A percentile compares a stretch with the other conserved stretches of the same genome.
phyloP scores from a whole-genome alignment of 2,797 vertebrate species.

The Monodelphis domestica region DNA sequence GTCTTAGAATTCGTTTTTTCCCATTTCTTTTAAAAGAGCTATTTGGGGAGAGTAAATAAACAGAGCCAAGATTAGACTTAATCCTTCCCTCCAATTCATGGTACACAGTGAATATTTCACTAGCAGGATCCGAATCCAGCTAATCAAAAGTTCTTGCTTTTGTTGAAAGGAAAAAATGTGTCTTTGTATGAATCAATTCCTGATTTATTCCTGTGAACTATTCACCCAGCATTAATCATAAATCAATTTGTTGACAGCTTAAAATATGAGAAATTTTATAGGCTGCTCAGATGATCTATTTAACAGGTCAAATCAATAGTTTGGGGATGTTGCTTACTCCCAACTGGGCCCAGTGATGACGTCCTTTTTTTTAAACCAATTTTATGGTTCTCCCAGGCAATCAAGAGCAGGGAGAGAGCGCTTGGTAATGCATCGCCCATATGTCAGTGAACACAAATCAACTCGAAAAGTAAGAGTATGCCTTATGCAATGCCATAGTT shows the following conservation, averaged over 20 bases:
- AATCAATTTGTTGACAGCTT: constrained; percentile 82
- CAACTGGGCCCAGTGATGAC: constrained; percentile 36
- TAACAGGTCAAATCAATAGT: constrained; percentile 75
- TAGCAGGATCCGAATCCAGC: constrained; percentile 77
- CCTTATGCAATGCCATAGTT: constrained; percentile 68
- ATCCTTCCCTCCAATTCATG: constrained; percentile 68
- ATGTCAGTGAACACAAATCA: constrained; percentile 76
- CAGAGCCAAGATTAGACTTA: constrained; percentile 54
- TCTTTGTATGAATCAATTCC: constrained; percentile 76
- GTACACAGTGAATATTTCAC: constrained; percentile 79
- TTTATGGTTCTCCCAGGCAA: constrained; percentile 64
- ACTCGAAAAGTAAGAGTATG: constrained; percentile 67
- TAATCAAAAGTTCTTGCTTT: constrained; percentile 79
- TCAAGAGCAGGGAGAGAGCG: constrained; percentile 54
- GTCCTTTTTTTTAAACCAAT: background rate
- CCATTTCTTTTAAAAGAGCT: constrained; percentile 53
- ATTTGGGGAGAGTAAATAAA: constrained; percentile 23
- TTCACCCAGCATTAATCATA: constrained; percentile 82
- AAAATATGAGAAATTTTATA: constrained; percentile 78
- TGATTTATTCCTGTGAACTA: constrained; percentile 83
- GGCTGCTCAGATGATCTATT: constrained; percentile 75
- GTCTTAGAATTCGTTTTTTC: constrained; percentile 52
- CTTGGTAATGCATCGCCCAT: constrained; percentile 51
- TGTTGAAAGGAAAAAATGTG: constrained; percentile 61
- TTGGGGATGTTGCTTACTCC: constrained; percentile 67